These are phyloP conservation scores for Ivindomyrus marchei DNA, from an alignment of 2,113 vertebrate species.

Conservation along the genomic window DNA sequence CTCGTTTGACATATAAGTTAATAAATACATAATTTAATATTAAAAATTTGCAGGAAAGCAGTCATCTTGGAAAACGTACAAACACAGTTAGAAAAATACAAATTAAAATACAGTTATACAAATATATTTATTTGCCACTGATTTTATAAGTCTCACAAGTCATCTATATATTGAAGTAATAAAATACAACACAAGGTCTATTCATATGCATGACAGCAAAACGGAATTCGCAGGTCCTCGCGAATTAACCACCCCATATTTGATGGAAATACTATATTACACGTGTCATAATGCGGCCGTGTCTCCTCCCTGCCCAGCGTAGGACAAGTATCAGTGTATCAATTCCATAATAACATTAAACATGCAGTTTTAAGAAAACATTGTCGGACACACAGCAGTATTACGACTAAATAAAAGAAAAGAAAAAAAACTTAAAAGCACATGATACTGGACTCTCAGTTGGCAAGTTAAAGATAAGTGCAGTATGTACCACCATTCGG, in stretches of 20 bases:
- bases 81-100: slow-evolving; percentile 72
- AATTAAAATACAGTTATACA: slow-evolving; percentile 68
- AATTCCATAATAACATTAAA: slow-evolving; percentile 47
- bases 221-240: slow-evolving; percentile 55
- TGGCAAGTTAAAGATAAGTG: slow-evolving; percentile 49
- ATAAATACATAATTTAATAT: slow-evolving; percentile 53
- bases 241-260: slow-evolving; percentile 55
- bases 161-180: slow-evolving; percentile 55
- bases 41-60: slow-evolving; percentile 54
- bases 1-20: slow-evolving; percentile 53
- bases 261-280: slow-evolving; percentile 55
- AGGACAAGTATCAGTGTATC: slow-evolving; percentile 44
- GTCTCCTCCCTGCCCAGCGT: slow-evolving; percentile 28
- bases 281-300: slow-evolving; percentile 49
- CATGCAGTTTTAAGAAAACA: slow-evolving; percentile 62
- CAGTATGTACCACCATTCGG: slow-evolving; percentile 50
- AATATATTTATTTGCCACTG: slow-evolving; percentile 75
- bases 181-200: slow-evolving; percentile 66
- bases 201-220: slow-evolving; percentile 56
- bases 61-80: slow-evolving; percentile 57
- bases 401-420: slow-evolving; percentile 39
- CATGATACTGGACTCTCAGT: slow-evolving; percentile 40
- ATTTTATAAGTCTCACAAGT: slow-evolving; percentile 64
- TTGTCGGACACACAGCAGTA: slow-evolving; percentile 41
- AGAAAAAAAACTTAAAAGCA: slow-evolving; percentile 57